Percentiles rank a stretch among this genome's conserved stretches.
Conservation (phyloP, 2,797 vertebrate species). For the Mormyrops attenuatus region DNA sequence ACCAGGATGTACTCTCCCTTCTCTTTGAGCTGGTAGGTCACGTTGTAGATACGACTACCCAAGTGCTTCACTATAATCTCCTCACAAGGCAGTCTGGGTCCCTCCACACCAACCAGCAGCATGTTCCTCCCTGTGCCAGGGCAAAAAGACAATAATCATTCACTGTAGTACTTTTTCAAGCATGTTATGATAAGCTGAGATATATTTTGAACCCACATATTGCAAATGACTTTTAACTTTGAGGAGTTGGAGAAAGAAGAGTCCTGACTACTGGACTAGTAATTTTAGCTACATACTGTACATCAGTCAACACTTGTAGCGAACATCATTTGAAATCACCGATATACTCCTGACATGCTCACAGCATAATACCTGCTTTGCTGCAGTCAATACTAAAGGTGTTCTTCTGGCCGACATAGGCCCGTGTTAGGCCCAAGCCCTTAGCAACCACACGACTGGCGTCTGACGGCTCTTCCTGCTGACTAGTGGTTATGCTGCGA, state of each 20-base stretch:
- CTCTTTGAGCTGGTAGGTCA: slow-evolving; percentile 64
- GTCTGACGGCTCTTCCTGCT: slow-evolving; percentile 45
- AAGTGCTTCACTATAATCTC: slow-evolving; percentile 65
- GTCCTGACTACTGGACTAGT: background rate
- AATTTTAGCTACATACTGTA: background rate
- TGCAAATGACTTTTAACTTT: background rate
- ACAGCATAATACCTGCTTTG: slow-evolving; percentile 55
- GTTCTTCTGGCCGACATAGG: slow-evolving; percentile 60
- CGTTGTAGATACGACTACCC: slow-evolving; percentile 58
- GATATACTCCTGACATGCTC: background rate
- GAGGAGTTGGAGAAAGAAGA: background rate
- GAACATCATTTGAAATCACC: background rate
- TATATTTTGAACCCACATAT: background rate
- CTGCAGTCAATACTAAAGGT: slow-evolving; percentile 67
- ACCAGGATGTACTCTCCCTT: slow-evolving; percentile 62
- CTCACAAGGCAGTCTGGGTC: slow-evolving; percentile 62
- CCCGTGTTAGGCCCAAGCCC: slow-evolving; percentile 62
- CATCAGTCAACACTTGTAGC: background rate
- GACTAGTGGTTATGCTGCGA: slow-evolving; percentile 34
- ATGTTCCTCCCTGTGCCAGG: slow-evolving; percentile 57
- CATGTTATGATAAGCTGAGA: background rate
- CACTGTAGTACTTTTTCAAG: background rate
- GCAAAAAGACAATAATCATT: background rate
- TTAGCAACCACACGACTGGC: slow-evolving; percentile 63
- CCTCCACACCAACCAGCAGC: slow-evolving; percentile 65